Percentiles rank a stretch among this genome's conserved stretches.
Evolutionary conservation across 2,888 invertebrate genomes (phyloP).

Genomic region (Drosophila cracens): DNA sequence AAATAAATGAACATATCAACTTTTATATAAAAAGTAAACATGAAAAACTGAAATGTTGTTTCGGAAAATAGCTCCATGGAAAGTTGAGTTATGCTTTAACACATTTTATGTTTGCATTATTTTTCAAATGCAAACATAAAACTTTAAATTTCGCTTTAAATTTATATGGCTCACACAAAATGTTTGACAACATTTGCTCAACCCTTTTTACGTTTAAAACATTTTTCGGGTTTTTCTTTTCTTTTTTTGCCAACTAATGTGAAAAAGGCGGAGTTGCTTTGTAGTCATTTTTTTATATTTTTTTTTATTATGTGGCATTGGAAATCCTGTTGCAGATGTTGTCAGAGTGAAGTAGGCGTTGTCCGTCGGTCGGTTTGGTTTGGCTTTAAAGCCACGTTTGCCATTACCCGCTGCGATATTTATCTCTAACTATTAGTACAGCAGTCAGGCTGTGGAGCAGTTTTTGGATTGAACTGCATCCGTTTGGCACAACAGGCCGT

Average conservation of each 20-base stretch:
- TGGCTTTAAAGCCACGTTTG: conserved; percentile 29
- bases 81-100: neutral
- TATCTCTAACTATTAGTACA: conserved; percentile 73
- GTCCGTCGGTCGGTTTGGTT: conserved; percentile 38
- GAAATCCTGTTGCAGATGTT: conserved; percentile 26
- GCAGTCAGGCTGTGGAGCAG: conserved; percentile 55
- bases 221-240: conserved; percentile 17
- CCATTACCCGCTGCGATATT: conserved; percentile 68
- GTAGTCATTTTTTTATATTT: conserved; percentile 30
- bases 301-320: conserved; percentile 19
- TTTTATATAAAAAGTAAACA: conserved; percentile 4
- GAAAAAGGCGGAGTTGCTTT: conserved; percentile 71
- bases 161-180: conserved; percentile 2
- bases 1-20: conserved; percentile 19
- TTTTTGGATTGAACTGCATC: conserved; percentile 40
- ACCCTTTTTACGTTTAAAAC: conserved; percentile 32
- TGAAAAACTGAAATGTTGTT: neutral
- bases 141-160: conserved; percentile 24
- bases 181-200: conserved; percentile 13
- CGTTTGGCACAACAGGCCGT: conserved; percentile 75
- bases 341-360: conserved; percentile 50
- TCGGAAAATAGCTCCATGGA: neutral
- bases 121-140: neutral
- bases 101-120: neutral
- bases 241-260: conserved; percentile 55